A percentile compares a stretch with the other conserved stretches of the same genome.
phyloP scores from a whole-genome alignment of 2,113 vertebrate genomes.

The Micronycteris hirsuta region DNA sequence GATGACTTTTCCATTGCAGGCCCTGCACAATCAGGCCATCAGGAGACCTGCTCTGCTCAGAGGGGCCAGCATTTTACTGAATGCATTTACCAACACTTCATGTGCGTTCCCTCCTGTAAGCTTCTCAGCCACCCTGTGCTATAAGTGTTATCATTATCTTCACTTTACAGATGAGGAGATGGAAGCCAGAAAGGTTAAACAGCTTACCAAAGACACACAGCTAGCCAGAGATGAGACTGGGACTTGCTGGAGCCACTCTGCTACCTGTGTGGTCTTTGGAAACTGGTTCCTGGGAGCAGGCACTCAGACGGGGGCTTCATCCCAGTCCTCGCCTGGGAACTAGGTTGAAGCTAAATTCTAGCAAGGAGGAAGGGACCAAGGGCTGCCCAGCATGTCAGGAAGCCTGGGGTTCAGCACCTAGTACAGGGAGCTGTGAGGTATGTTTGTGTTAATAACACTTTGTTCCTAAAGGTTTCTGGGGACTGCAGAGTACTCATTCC shows the following conservation, averaged over 20 bases:
- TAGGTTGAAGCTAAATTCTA: not conserved
- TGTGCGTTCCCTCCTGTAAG: not conserved
- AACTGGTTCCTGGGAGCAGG: not conserved
- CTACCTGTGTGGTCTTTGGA: not conserved
- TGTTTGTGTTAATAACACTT: not conserved
- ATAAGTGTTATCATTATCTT: not conserved
- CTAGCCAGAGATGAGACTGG: not conserved
- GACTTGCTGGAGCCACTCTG: not conserved
- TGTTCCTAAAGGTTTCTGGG: constrained; percentile 5
- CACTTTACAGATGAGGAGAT: not conserved
- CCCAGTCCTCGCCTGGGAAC: not conserved
- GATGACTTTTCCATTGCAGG: not conserved
- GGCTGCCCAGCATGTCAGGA: not conserved
- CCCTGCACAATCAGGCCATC: not conserved
- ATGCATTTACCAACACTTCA: not conserved
- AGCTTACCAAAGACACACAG: not conserved
- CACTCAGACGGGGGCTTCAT: not conserved
- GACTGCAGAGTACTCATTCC: not conserved
- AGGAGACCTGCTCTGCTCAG: not conserved
- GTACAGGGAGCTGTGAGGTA: not conserved
- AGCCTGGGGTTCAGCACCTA: not conserved
- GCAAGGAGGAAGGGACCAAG: not conserved
- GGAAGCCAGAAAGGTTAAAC: not conserved
- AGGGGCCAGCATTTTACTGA: not conserved
- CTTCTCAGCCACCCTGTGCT: not conserved